phyloP scores from a whole-genome alignment of 2,797 vertebrate species.

The Serranus cabrilla region DNA sequence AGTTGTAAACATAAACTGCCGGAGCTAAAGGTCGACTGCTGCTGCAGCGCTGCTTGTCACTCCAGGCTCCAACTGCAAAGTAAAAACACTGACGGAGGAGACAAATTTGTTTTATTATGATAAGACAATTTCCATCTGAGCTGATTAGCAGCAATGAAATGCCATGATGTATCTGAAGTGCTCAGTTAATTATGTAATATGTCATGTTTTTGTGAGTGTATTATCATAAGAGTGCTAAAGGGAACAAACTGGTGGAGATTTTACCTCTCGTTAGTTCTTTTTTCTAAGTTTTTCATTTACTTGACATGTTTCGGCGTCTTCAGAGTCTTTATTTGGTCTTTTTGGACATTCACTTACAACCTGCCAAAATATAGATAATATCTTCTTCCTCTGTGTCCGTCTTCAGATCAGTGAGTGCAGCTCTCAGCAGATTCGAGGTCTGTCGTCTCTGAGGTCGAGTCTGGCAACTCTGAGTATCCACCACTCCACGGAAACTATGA shows the following conservation, averaged over 20 bases:
- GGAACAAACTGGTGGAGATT: not conserved
- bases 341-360: not conserved
- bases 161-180: not conserved
- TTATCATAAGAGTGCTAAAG: not conserved
- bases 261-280: too few species aligned
- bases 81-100: not conserved
- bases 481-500: slow-evolving; percentile 91
- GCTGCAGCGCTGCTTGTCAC: not conserved
- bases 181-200: not conserved
- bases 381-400: slow-evolving; percentile 1
- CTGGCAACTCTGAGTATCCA: slow-evolving; percentile 92
- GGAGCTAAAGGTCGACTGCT: not conserved
- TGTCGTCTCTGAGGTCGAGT: slow-evolving; percentile 90
- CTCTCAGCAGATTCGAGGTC: slow-evolving; percentile 89
- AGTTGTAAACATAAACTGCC: not conserved
- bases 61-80: not conserved
- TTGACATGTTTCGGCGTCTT: too few species aligned
- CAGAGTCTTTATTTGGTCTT: not conserved
- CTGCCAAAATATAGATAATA: not conserved
- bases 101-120: not conserved
- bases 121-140: not conserved
- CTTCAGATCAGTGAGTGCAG: slow-evolving; percentile 93
- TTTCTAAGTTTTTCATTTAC: too few species aligned
- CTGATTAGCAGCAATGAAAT: not conserved
- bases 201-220: not conserved